Base-by-base conservation (phyloP, 2,113 vertebrate genomes). In the Ceyx margarethae region DNA sequence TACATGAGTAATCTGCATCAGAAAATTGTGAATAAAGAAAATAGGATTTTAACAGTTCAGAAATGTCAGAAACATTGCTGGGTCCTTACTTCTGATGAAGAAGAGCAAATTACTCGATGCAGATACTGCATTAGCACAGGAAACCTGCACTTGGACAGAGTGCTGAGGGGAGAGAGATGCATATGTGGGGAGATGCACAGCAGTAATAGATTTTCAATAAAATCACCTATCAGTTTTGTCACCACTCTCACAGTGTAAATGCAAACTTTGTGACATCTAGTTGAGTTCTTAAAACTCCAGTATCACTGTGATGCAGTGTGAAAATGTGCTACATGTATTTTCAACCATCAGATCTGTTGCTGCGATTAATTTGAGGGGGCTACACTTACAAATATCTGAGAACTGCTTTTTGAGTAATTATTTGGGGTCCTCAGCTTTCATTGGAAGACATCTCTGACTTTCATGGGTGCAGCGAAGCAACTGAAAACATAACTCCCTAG, bases 281-380 rank as follows among this genome's bases (percentile, higher is more conserved):
- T 20, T 64, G 66, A 21, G 15, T 62, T 84, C n/a, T 58, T 81
- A 54, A 53, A 90, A 25, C 29, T 62, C 29, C 46, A 67, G 23
- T 31, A n/a, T 62, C 20, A 18, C 42, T 0, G 0, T 9, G 62
- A 35, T 28, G 33, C 35, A 51, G 40, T 22, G 17, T 40, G 51
- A 45, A 68, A 64, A 77, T 0, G 0, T 1, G 2, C 43, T 54
- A 42, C 1, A 0, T 17, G 13, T 51, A 11, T 26, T 65, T 81
- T 26, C 0, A 2, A 25, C 50, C n/a, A 25, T 19, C 61, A 28
- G 33, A 31, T 31, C 61, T 51, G 28, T 28, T 53, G 40, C n/a
- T 66, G 35, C 18, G 33, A 5, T 80, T 75, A 21, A 42, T 66
- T 35, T 78, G 46, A 85, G 31, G 43, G 68, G 25, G 23, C 22